Conservation (phyloP, 2,888 invertebrate genomes). For the Schrankia costaestrigalis region DNA sequence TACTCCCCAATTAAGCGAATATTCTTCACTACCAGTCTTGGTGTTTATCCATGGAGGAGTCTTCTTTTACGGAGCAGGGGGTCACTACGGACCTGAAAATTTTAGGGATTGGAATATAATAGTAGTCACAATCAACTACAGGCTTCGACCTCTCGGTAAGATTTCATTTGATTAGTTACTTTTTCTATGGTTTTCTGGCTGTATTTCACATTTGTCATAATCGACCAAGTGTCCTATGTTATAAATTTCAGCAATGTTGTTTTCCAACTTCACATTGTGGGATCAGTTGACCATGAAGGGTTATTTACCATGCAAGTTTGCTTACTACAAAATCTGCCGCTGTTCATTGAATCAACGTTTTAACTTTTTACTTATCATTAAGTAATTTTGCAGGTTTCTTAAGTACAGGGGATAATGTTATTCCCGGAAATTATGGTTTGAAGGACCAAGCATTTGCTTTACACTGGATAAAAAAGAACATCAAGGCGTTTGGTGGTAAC, state of each 20-base stretch:
- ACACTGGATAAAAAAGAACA: slow-evolving; percentile 85
- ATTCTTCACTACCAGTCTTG: slow-evolving; percentile 80
- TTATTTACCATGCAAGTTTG: no score
- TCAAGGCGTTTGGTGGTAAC: slow-evolving; percentile 86
- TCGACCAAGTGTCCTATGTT: no score
- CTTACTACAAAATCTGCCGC: no score
- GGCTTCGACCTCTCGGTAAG: slow-evolving; percentile 85
- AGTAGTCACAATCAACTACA: slow-evolving; percentile 85
- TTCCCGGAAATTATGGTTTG: slow-evolving; percentile 87
- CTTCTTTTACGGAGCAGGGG: slow-evolving; percentile 84
- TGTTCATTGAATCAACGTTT: no score
- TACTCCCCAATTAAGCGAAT: slow-evolving; percentile 69
- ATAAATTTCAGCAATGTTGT: no score
- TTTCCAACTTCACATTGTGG: no score
- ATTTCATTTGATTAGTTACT: neutral
- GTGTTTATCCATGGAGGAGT: slow-evolving; percentile 85
- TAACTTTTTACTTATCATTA: no score
- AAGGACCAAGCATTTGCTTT: slow-evolving; percentile 87
- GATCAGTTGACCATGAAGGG: no score
- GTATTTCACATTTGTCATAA: no score
- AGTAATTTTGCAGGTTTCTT: slow-evolving; percentile 85
- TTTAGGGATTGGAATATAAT: slow-evolving; percentile 84
- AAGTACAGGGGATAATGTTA: slow-evolving; percentile 84
- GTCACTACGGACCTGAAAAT: slow-evolving; percentile 75
- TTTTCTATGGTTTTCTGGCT: no score